These are phyloP conservation scores for Apostichopus leukothele DNA, from an alignment of 53 echinoderm and acorn worm genomes.

Conservation along the genomic window DNA sequence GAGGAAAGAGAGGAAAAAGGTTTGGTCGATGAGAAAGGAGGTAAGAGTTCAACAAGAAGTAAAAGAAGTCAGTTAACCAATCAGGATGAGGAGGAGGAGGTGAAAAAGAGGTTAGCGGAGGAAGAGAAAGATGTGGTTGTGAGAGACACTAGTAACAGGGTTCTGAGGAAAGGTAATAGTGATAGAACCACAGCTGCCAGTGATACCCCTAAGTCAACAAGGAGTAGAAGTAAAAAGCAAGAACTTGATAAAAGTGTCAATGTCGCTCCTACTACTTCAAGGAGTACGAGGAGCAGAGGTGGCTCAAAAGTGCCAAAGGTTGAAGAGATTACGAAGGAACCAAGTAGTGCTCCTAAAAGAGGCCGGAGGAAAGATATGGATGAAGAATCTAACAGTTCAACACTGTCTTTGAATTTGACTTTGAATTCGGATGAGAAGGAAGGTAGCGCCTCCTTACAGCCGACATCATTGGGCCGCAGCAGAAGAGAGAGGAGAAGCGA, in stretches of 20 bases:
- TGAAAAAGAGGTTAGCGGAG: not conserved
- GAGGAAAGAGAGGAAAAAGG: not conserved
- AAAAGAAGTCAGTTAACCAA: not conserved
- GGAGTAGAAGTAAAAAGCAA: constrained; percentile 18
- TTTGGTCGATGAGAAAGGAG: not conserved
- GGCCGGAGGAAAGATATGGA: not conserved
- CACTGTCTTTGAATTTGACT: not conserved
- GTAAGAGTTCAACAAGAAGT: constrained; percentile 5
- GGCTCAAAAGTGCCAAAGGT: not conserved
- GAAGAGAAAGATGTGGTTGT: not conserved
- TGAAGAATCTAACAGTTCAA: not conserved
- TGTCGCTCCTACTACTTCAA: not conserved
- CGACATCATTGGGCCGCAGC: not conserved
- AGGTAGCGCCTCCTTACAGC: not conserved
- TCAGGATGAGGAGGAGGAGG: not conserved
- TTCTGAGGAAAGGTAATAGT: not conserved
- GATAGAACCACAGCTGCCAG: too few species aligned
- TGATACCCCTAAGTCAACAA: not conserved
- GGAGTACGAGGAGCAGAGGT: constrained; percentile 4
- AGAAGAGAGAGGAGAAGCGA: not conserved
- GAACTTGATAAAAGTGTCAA: not conserved
- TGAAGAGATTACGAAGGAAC: not conserved
- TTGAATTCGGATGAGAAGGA: not conserved
- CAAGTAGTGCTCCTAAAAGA: not conserved
- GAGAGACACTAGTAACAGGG: not conserved